Conservation (phyloP, 2,113 vertebrate species). For the Paramisgurnus dabryanus region DNA sequence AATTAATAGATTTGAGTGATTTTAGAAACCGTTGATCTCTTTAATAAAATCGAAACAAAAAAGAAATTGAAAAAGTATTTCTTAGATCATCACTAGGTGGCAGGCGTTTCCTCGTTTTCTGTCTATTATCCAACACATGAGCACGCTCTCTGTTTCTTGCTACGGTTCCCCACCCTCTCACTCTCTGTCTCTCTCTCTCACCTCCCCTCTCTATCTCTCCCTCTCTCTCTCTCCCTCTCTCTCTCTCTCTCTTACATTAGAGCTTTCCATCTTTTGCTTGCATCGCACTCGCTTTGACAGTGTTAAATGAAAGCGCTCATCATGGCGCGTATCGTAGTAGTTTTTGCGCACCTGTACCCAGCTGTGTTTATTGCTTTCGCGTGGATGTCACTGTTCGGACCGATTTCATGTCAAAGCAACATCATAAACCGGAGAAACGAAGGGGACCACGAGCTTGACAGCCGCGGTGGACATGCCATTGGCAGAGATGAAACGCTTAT, state of each 20-base stretch:
- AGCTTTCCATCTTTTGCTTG: conserved; percentile 70
- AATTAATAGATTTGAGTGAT: too few species aligned
- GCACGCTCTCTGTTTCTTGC: conserved; percentile 35
- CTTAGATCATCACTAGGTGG: conserved; percentile 20
- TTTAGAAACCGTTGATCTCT: too few species aligned
- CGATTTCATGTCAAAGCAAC: conserved; percentile 65
- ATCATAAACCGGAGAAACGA: conserved; percentile 62
- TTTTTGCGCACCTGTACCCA: conserved; percentile 64
- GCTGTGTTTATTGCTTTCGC: conserved; percentile 60
- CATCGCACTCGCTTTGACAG: conserved; percentile 72
- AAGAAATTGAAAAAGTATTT: too few species aligned
- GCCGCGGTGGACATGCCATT: conserved; percentile 29
- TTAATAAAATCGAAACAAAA: too few species aligned
- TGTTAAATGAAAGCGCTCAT: conserved; percentile 67
- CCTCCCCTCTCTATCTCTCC: conserved; percentile 55
- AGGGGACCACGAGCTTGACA: conserved; percentile 60
- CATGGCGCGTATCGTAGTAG: conserved; percentile 76
- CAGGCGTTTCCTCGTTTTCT: conserved; percentile 1
- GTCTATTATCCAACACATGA: background rate
- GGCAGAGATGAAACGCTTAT: conserved; percentile 52
- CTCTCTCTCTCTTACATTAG: conserved; percentile 63
- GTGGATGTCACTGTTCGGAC: conserved; percentile 69
- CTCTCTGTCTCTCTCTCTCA: conserved; percentile 62
- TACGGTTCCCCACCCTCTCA: conserved; percentile 65
- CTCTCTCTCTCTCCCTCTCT: conserved; percentile 61